Percentiles rank a stretch among this genome's conserved stretches.
phyloP scores from a whole-genome alignment of 2,113 vertebrate genomes.

The Melanotaenia duboulayi region DNA sequence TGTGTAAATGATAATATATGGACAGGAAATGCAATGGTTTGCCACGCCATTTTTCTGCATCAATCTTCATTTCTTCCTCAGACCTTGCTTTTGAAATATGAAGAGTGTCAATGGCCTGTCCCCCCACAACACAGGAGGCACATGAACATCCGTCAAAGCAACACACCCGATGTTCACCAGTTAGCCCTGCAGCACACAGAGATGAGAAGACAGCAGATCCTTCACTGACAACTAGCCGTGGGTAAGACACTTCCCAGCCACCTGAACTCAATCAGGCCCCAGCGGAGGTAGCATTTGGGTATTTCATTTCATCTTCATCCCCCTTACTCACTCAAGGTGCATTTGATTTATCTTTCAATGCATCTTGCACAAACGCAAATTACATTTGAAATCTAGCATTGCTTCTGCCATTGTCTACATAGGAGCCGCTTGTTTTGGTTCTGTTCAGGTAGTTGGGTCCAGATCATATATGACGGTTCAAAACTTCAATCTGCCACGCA shows the following conservation, averaged over 20 bases:
- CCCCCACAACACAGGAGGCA: constrained; percentile 70
- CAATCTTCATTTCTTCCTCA: constrained; percentile 85
- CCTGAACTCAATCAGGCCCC: constrained; percentile 80
- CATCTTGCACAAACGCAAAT: constrained; percentile 42
- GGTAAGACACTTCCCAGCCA: constrained; percentile 79
- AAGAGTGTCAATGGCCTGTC: constrained; percentile 79
- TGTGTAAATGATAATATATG: constrained; percentile 83
- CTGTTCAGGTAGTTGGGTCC: constrained; percentile 2
- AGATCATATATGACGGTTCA: not conserved
- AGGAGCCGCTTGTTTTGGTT: constrained; percentile 20
- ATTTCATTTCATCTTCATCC: constrained; percentile 73
- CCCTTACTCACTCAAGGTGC: constrained; percentile 62
- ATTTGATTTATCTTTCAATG: constrained; percentile 65
- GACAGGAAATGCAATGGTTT: constrained; percentile 64
- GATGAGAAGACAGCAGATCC: constrained; percentile 75
- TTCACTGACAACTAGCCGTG: constrained; percentile 81
- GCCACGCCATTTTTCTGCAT: constrained; percentile 66
- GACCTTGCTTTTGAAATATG: constrained; percentile 83
- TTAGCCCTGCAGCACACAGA: constrained; percentile 69
- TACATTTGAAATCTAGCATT: constrained; percentile 39
- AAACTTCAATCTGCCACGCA: not conserved
- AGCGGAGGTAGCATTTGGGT: constrained; percentile 66
- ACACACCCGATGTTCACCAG: constrained; percentile 55
- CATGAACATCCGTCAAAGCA: constrained; percentile 77
- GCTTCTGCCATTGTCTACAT: constrained; percentile 21